Evolutionary conservation across 2,113 vertebrate genomes (phyloP), one percentile per base, ranked within the genome.

Genomic region (Sciurus niger): DNA sequence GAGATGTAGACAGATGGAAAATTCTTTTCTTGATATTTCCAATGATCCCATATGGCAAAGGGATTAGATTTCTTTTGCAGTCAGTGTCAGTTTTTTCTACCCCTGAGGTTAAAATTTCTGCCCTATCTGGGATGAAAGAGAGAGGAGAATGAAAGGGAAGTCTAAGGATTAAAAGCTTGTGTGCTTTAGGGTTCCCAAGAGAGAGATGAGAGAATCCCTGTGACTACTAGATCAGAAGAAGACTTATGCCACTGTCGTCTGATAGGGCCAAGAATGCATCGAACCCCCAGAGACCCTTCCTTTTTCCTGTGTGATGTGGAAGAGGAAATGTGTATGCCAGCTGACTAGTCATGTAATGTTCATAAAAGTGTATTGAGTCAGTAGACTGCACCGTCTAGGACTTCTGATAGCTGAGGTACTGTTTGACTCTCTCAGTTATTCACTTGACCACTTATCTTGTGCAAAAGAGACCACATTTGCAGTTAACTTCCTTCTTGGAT

Each of bases 1-100:
- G 74, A 95, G 89, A 80, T 60, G 11, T 65, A 89, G 84, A 82
- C 73, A 97, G 82, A 86, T 86, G 70, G 65, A 86, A 84, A 84
- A 22, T 68, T 94, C 84, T 91, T 96, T 83, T 95, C 68, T 89
- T 76, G 88, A 65, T 96, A 34, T 76, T 94, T 93, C 67, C 37
- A 86, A 32, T 76, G 40, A 89, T 95, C 48, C 63, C 63, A 32
- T 70, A 91, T 95, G 85, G 78, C 72, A 96, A 43, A 76, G 85
- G 43, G 28, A 89, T 86, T 95, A 10, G 9, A 46, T 84, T 46
- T 78, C 46, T 85, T 84, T 94, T 83, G 43, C 22, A 87, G 30
- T 80, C 72, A 48, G 28, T 4, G 8, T 94, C 32, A 60, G 11
- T 20, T 91, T 91, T 88, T 89, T 94, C 25, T 76, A 13, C 10